phyloP scores from a whole-genome alignment of 2,113 vertebrate species.

The Actinemys pallida region DNA sequence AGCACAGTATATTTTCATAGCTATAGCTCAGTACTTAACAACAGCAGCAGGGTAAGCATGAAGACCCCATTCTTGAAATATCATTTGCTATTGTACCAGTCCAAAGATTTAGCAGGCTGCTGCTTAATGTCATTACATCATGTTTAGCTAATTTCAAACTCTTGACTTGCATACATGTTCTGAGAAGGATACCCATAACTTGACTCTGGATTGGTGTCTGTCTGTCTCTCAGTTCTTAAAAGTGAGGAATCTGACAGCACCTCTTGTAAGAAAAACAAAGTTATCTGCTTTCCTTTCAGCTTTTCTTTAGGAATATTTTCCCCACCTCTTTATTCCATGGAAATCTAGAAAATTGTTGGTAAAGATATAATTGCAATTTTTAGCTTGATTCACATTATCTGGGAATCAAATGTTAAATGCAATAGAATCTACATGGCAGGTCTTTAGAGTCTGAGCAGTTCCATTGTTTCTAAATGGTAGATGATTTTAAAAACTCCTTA shows the following conservation, averaged over 20 bases:
- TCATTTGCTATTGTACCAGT: rapidly evolving
- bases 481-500: slow-evolving; percentile 53
- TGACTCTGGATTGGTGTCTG: neutral
- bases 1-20: neutral
- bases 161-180: neutral
- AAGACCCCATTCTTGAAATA: neutral
- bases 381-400: slow-evolving; percentile 35
- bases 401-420: slow-evolving; percentile 49
- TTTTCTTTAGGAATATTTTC: slow-evolving; percentile 1
- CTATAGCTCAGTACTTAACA: neutral
- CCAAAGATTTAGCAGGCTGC: neutral
- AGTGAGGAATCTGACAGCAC: neutral
- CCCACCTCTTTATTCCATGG: neutral
- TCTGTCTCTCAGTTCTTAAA: neutral
- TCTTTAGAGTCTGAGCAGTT: slow-evolving; percentile 55
- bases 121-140: neutral
- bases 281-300: neutral
- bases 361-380: slow-evolving; percentile 23
- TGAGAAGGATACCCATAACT: neutral
- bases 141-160: neutral
- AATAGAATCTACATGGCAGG: slow-evolving; percentile 12
- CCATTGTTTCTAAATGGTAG: slow-evolving; percentile 43
- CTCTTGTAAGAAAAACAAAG: slow-evolving; percentile 4
- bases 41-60: neutral
- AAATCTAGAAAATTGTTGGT: slow-evolving; percentile 17